phyloP scores from a whole-genome alignment of 2,797 vertebrate genomes.

The Danio kyathit region DNA sequence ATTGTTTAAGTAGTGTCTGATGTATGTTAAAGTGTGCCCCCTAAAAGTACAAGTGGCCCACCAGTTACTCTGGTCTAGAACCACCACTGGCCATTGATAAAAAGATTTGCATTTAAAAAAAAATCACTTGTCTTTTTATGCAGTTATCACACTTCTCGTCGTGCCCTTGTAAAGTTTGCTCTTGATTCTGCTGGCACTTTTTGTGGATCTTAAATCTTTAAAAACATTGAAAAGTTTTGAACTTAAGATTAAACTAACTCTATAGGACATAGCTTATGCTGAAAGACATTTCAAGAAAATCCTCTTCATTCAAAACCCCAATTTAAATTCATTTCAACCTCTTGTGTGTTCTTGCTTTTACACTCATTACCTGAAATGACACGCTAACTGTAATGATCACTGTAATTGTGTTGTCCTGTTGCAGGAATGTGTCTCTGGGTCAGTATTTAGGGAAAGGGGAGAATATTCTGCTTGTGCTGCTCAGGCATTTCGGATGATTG shows the following conservation, averaged over 20 bases:
- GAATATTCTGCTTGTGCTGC: conserved; percentile 78
- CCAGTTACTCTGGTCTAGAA: no score
- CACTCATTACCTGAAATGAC: background rate
- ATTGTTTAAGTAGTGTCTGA: no score
- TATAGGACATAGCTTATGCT: no score
- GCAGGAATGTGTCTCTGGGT: conserved; percentile 72
- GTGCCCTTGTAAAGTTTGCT: no score
- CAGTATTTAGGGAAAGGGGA: conserved; percentile 69
- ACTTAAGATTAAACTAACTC: background rate
- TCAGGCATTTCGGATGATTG: conserved; percentile 78
- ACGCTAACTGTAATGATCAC: background rate
- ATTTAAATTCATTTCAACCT: background rate
- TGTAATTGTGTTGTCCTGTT: background rate
- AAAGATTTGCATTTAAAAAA: no score
- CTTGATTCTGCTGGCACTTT: no score
- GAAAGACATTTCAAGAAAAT: background rate
- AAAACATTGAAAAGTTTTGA: background rate
- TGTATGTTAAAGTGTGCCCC: no score
- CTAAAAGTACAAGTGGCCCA: no score
- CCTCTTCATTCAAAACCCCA: background rate
- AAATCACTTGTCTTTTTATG: no score
- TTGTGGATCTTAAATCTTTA: no score
- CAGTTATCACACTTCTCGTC: no score
- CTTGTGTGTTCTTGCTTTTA: background rate
- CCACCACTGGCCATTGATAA: no score